Base-by-base conservation (phyloP, 2,888 invertebrate genomes). In the Griposia aprilina region DNA sequence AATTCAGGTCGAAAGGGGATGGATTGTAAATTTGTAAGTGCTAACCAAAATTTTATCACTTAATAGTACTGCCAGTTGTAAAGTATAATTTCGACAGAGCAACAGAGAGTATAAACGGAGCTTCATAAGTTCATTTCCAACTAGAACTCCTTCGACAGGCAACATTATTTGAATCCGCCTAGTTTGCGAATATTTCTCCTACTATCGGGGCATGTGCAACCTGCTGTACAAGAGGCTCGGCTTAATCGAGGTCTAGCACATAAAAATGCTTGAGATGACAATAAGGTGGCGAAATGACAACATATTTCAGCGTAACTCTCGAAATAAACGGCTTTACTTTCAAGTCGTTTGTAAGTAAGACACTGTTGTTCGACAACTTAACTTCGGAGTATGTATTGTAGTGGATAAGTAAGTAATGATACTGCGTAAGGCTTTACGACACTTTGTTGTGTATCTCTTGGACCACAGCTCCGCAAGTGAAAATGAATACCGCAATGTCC, bases 251-350 rank as follows among this genome's bases (percentile, higher is more conserved):
- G 72, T 23, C 65, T 72, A 66, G n/a, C 71, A 65, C 74, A 82
- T 75, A 75, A 72, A 85, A 86, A 82, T n/a, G 48, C 57, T 72
- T 70, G 65, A 78, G 74, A 69, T 72, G 74, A 86, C 72, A 78
- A 78, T 78, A 57, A 66, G 52, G 62, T 82, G 82, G 73, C 66
- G 86, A 73, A 82, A 82, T 74, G 77, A 70, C 76, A 48, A 70
- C 86, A 83, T 85, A 67, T 76, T 81, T 74, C 67, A 82, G 63
- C 41, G 36, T 60, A 78, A 70, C 66, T 81, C 62, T 76, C 73
- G 59, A 71, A 81, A 76, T 81, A 66, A 74, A 76, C 71, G 41
- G 15, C 66, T 78, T 72, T 62, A 67, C 73, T 85, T 81, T 73
- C 73, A 74, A 84, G 60, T 45, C 36, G 26, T 66, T 79, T 62